These are phyloP conservation scores for Toxotes chatareus DNA, from an alignment of 2,113 vertebrate species.

Conservation along the genomic window DNA sequence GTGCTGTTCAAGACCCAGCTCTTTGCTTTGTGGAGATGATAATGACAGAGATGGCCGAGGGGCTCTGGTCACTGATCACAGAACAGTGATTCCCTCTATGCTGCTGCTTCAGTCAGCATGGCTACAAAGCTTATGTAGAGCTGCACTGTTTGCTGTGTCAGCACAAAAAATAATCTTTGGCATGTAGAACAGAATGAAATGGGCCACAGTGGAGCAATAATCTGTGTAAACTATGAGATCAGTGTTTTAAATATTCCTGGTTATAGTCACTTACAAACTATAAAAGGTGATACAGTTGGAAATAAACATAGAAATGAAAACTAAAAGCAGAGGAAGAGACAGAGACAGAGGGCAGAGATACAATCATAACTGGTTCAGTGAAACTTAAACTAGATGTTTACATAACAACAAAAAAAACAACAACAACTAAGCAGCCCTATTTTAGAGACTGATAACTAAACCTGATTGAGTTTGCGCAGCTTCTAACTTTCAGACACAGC, in stretches of 20 bases:
- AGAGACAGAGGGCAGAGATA: too few species aligned
- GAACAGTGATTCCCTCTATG: constrained; percentile 55
- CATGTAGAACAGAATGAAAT: constrained; percentile 5
- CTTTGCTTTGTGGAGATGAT: constrained; percentile 37
- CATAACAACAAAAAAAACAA: not conserved
- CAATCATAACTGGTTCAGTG: not conserved
- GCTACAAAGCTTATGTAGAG: constrained; percentile 17
- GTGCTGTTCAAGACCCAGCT: constrained; percentile 29
- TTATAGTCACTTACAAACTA: not conserved
- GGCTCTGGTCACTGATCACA: constrained; percentile 58
- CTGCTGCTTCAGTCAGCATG: constrained; percentile 27
- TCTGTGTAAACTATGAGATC: not conserved
- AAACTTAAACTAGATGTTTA: not conserved
- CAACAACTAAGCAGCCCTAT: too few species aligned
- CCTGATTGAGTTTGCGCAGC: not conserved
- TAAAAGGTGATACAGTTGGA: not conserved
- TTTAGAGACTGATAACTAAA: not conserved
- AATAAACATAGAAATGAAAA: not conserved
- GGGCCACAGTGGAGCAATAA: constrained; percentile 21
- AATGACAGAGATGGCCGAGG: constrained; percentile 48
- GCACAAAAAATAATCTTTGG: constrained; percentile 32
- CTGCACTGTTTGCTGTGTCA: constrained; percentile 36
- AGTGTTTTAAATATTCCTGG: constrained; percentile 16
- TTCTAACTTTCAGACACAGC: not conserved
- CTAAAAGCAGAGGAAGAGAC: not conserved